Evolutionary conservation across 2,113 vertebrate genomes (phyloP).

Genomic region (Seriola rivoliana): DNA sequence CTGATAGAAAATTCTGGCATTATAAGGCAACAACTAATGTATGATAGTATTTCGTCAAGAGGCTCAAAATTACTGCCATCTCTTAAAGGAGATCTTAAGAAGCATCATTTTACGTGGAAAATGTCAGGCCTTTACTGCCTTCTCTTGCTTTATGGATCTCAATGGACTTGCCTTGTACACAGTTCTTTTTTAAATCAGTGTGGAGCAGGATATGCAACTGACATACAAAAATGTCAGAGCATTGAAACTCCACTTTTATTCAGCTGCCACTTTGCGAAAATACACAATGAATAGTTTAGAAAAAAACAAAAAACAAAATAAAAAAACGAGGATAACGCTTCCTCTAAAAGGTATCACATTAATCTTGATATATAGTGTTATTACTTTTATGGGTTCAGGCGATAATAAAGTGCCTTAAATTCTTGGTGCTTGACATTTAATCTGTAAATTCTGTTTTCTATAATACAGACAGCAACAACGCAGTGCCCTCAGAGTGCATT

Average conservation of each 20-base stretch:
- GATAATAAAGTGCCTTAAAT: slow-evolving; percentile 15
- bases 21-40: not conserved
- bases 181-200: slow-evolving; percentile 10
- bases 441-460: slow-evolving; percentile 3
- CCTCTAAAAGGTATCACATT: slow-evolving; percentile 23
- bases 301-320: not conserved
- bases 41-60: slow-evolving; percentile 14
- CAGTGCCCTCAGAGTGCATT: not conserved
- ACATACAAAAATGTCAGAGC: not conserved
- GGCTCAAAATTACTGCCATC: slow-evolving; percentile 9
- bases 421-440: slow-evolving; percentile 35
- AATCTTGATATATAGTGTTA: slow-evolving; percentile 23
- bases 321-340: not conserved
- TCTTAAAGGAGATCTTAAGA: slow-evolving; percentile 1
- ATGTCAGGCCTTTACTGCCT: slow-evolving; percentile 7
- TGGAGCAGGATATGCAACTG: not conserved
- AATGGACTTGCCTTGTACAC: not conserved
- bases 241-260: slow-evolving; percentile 9
- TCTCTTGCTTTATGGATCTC: slow-evolving; percentile 17
- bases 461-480: not conserved
- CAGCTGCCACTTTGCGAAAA: slow-evolving; percentile 21
- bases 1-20: not conserved
- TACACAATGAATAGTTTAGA: slow-evolving; percentile 1
- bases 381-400: slow-evolving; percentile 23
- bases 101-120: slow-evolving; percentile 4